phyloP scores from a whole-genome alignment of 2,888 invertebrate genomes.

The Xylota sylvarum region DNA sequence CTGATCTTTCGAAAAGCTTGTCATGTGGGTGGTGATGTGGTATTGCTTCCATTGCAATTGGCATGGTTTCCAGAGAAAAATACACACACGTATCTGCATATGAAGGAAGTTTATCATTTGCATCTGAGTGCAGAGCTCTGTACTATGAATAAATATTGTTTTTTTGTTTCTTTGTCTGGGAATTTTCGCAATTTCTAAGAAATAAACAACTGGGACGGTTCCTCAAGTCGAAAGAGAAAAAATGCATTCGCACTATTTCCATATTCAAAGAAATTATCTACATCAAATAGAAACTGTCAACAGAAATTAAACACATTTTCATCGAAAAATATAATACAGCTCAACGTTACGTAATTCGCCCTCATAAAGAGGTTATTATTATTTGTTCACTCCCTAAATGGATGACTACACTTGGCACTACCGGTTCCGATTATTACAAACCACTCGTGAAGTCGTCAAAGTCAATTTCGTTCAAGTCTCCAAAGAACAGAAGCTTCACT shows the following conservation, averaged over 20 bases:
- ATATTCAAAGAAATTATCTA: neutral
- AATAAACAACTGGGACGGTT: neutral
- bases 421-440: constrained; percentile 2
- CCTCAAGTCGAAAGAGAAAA: neutral
- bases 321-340: neutral
- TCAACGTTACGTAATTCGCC: neutral
- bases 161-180: neutral
- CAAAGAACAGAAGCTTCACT: constrained; percentile 16
- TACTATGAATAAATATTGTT: constrained; percentile 8
- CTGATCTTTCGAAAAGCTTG: constrained; percentile 40
- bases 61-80: neutral
- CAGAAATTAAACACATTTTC: constrained; percentile 5
- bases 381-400: neutral
- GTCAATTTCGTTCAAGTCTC: constrained; percentile 18
- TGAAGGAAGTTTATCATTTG: constrained; percentile 5
- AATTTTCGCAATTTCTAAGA: neutral
- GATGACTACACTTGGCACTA: constrained; percentile 13
- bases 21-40: constrained; percentile 26
- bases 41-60: constrained; percentile 19
- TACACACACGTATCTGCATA: neutral
- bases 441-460: constrained; percentile 19
- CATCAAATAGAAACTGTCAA: neutral
- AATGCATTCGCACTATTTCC: neutral
- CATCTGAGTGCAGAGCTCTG: neutral
- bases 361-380: neutral